A percentile compares a stretch with the other conserved stretches of the same genome.
Evolutionary conservation across 2,888 invertebrate species (phyloP).

Genomic region (Escarpia spicata): DNA sequence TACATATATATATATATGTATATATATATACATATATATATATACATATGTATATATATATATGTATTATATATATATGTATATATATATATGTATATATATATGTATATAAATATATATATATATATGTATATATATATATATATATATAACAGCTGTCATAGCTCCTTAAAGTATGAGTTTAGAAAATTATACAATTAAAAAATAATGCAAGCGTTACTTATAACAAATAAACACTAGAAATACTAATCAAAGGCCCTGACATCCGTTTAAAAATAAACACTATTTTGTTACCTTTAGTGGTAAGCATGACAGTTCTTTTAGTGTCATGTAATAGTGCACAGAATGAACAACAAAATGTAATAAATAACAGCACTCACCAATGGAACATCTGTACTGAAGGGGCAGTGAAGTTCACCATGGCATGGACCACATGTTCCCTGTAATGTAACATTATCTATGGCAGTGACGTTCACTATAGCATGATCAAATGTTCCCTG

Average conservation of each 20-base stretch:
- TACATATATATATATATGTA: constrained; percentile 21
- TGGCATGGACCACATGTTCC: constrained; percentile 44
- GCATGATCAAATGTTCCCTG: constrained; percentile 42
- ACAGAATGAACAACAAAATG: background rate
- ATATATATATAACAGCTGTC: no score
- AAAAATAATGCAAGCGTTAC: no score
- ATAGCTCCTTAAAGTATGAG: no score
- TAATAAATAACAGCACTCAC: constrained; percentile 37
- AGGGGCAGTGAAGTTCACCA: constrained; percentile 42
- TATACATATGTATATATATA: background rate
- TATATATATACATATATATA: background rate
- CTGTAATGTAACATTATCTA: constrained; percentile 13
- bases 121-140: background rate
- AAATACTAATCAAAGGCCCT: no score
- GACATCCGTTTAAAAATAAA: background rate
- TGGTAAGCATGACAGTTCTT: background rate
- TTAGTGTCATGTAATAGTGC: background rate
- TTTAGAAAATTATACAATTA: no score
- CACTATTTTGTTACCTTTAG: background rate
- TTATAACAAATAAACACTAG: no score
- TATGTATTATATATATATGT: background rate
- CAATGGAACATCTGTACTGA: constrained; percentile 37
- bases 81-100: background rate
- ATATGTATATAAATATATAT: background rate
- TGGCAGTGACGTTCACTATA: constrained; percentile 42